Conservation (phyloP, 1,140 invertebrate genomes). For the Mya arenaria region DNA sequence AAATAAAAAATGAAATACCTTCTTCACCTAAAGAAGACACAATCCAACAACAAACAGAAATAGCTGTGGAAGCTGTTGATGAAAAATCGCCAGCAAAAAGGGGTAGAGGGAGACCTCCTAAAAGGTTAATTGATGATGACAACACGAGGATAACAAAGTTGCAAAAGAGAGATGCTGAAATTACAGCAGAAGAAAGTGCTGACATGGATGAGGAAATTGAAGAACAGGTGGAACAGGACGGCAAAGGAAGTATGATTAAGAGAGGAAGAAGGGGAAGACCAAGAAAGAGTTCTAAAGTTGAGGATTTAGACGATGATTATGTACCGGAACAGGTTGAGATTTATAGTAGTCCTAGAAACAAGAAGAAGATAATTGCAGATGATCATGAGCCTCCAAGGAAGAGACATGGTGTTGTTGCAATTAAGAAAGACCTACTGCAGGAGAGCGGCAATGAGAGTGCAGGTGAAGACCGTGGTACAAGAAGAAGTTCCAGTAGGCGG, state of each 20-base stretch:
- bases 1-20: too few species aligned
- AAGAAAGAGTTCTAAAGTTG: not conserved
- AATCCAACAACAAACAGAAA: not conserved
- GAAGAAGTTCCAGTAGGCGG: not conserved
- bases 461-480: not conserved
- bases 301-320: too few species aligned
- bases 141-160: not conserved
- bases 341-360: not conserved
- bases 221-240: not conserved
- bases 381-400: not conserved
- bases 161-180: not conserved
- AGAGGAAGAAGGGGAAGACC: not conserved
- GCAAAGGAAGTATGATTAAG: too few species aligned
- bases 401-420: not conserved
- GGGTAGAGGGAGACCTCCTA: not conserved
- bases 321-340: not conserved
- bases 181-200: not conserved
- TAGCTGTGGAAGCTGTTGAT: not conserved
- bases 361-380: not conserved
- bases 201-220: not conserved
- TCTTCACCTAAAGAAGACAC: not conserved
- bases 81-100: not conserved
- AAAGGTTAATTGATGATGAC: not conserved
- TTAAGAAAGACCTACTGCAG: not conserved
- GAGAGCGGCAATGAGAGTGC: not conserved